Base-by-base conservation (phyloP, 1,140 invertebrate species). In the Dolichoris vasculosae region DNA sequence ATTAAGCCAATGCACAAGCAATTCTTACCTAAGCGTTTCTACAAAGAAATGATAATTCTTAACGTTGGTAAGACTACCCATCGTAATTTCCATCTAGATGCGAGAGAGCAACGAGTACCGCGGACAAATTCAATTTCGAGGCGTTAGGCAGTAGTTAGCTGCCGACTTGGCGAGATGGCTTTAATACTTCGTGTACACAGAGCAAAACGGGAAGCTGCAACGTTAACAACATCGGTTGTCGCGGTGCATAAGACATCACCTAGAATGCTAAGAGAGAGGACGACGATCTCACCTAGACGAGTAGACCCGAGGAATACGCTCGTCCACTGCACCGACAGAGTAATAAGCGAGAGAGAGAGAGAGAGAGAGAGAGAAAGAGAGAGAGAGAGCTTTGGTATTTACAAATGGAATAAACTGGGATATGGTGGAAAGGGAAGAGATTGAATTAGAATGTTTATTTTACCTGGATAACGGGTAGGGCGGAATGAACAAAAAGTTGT, bases 21-120 rank as follows among this genome's bases (percentile, higher is more conserved):
- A 30, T 26, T n/a, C 2, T 63, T 63, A 63, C 26, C 63, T 83
- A 73, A 48, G 13, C 3, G 77, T 79, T 87, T 82, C 73, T 11
- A 55, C 75, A 81, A 51, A 73, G 85, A 75, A 85, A 73, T 86
- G 84, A 86, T 82, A 87, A 78, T 85, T 87, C 38, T 77, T 46
- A n/a, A 48, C n/a, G 82, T 48, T 51, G 81, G 63, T 26, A 79
- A 85, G 83, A 78, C 87, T 79, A 86, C 86, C 82, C 87, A 55
- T 88, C 85, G 85, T 87, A 83, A 87, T 59, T 88, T 85, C 64
- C 64, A 85, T 63, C 64, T 48, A 1, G 0, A 83, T 73, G 77
- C 84, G 73, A 7, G 38, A 26, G 67, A 38, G 38, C 35, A 77
- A 73, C 59, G 67, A 84, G 79, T 79, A 64, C 79, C 80, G 78